phyloP scores from a whole-genome alignment of 2,113 vertebrate species.

The pig (Sus scrofa) region DNA sequence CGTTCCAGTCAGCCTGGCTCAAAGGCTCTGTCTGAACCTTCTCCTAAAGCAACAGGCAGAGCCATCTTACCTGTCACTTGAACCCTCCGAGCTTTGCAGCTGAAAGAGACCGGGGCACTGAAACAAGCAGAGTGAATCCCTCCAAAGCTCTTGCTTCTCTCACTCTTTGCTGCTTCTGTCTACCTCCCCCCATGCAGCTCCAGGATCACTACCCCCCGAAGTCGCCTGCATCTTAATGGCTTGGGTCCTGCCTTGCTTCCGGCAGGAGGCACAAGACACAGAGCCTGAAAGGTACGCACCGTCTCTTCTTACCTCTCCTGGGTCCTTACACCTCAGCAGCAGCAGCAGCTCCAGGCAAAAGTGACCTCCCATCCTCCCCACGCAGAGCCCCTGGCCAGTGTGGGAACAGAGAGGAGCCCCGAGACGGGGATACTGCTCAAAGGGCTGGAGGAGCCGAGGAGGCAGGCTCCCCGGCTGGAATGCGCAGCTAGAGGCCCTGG shows the following conservation, averaged over 20 bases:
- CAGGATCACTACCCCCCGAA: background rate
- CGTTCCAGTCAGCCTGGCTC: constrained; percentile 72
- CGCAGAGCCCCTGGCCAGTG: background rate
- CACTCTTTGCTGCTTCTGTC: background rate
- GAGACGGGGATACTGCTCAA: background rate
- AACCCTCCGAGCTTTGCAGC: constrained; percentile 69
- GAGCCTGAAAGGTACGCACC: background rate
- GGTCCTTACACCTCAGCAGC: constrained; percentile 53
- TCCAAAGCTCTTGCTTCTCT: background rate
- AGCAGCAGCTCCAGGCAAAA: constrained; percentile 69
- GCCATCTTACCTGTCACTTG: constrained; percentile 23
- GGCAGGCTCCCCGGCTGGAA: constrained; percentile 57
- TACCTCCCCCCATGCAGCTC: background rate
- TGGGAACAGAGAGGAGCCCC: constrained; percentile 32
- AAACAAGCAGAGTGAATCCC: constrained; percentile 40
- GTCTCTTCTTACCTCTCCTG: constrained; percentile 58
- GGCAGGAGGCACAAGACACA: background rate
- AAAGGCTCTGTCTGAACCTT: constrained; percentile 78
- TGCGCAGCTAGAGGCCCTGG: constrained; percentile 59
- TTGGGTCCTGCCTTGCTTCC: background rate
- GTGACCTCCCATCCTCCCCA: constrained; percentile 5
- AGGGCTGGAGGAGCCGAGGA: background rate
- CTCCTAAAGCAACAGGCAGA: constrained; percentile 78
- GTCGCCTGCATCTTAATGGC: background rate
- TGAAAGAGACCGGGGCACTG: constrained; percentile 69